A percentile compares a stretch with the other conserved stretches of the same genome.
These are phyloP conservation scores for Steinernema khuongi DNA, from an alignment of 1,140 invertebrate species.

Conservation along the genomic window DNA sequence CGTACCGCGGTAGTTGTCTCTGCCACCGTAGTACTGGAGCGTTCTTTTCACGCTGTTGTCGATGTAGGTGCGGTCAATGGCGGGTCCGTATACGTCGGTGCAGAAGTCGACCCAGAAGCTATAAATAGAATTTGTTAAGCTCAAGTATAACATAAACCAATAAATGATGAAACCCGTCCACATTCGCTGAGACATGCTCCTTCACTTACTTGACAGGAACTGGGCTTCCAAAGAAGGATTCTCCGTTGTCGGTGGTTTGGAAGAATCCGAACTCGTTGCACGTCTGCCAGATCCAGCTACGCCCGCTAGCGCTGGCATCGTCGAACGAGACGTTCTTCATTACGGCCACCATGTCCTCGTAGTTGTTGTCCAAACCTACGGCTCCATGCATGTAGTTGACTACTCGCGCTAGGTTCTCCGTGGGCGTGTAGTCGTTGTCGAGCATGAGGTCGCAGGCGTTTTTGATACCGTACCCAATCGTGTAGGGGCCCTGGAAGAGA, in stretches of 20 bases:
- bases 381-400: conserved; percentile 11
- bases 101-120: no score
- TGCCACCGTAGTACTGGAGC: no score
- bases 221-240: conserved; percentile 27
- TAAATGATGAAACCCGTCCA: no score
- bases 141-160: no score
- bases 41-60: no score
- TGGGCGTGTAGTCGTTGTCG: conserved; percentile 19
- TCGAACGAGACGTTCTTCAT: background rate
- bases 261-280: conserved; percentile 90
- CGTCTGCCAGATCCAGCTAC: conserved; percentile 85
- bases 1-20: no score
- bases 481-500: background rate
- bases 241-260: conserved; percentile 70
- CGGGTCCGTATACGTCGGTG: no score
- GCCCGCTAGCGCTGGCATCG: conserved; percentile 19
- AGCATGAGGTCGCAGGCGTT: conserved; percentile 19
- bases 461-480: background rate
- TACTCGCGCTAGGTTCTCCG: background rate
- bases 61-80: no score
- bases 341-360: background rate
- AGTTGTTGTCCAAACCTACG: conserved; percentile 15
- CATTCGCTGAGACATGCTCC: no score
- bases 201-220: conserved; percentile 32
- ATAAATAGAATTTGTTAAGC: no score